Base-by-base conservation (phyloP, 2,888 invertebrate genomes). In the Argynnis bischoffii region DNA sequence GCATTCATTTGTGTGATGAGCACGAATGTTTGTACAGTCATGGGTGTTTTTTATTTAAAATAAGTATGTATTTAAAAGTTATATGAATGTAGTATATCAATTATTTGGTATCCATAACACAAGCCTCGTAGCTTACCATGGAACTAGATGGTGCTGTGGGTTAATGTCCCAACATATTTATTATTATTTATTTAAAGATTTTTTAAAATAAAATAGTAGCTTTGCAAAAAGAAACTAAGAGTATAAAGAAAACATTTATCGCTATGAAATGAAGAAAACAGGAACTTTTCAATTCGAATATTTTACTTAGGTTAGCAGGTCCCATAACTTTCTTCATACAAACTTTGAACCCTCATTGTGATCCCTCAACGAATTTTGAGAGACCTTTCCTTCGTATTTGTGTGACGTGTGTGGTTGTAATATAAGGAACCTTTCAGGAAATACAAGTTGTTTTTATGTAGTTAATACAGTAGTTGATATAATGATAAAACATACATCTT, bases 241-340 rank as follows among this genome's bases (percentile, higher is more conserved):
- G 8, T 57, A 47, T n/a, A 47, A 8, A n/a, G 47, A 4, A 59
- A 59, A 59, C n/a, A 31, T 26, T n/a, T 47, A 59, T 59, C 5
- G 47, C n/a, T 1, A 48, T 48, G n/a, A n/a, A n/a, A n/a, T 59
- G 47, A 47, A 59, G 47, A 47, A 59, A 59, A 57, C 21, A 59
- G 21, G 47, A 26, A 47, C 26, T n/a, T 59, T 26, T n/a, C 47
- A 59, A 48, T 47, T 59, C 6, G 48, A 21, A n/a, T 48, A 59
- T 59, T 59, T 59, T 8, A 59, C 48, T 48, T 11, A 26, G 59
- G 59, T 48, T 13, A 59, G 35, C 0, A 59, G 26, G 26, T 26
- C 26, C 48, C 26, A 48, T 26, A 59, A 59, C n/a, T 59, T 59
- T 59, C 59, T 59, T 48, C 31, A 59, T 31, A 59, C 48, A 59